Percentiles rank a stretch among this genome's conserved stretches.
Evolutionary conservation across 2,797 vertebrate species (phyloP).

Genomic region (Morus bassanus): DNA sequence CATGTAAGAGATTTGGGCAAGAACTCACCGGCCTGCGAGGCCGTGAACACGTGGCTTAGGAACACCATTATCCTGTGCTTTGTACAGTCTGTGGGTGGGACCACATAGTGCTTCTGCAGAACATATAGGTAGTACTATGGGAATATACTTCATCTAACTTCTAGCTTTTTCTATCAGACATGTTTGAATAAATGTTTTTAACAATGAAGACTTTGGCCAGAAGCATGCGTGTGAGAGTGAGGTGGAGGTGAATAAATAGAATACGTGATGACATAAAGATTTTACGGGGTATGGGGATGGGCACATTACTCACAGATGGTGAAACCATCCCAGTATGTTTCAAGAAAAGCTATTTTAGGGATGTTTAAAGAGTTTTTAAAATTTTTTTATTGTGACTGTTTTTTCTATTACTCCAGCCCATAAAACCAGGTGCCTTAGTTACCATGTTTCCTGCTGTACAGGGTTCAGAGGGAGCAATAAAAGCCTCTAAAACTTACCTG

Average conservation of each 20-base stretch:
- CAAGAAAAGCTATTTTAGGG: neutral
- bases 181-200: neutral
- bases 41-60: neutral
- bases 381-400: neutral
- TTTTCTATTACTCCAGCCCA: neutral
- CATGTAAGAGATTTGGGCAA: neutral
- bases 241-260: neutral
- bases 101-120: neutral
- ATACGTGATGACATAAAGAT: neutral
- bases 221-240: neutral
- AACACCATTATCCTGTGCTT: neutral
- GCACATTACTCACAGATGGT: neutral
- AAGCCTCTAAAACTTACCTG: neutral
- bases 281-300: neutral
- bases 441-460: neutral
- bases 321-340: neutral
- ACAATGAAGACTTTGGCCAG: neutral
- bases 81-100: neutral
- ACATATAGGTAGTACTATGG: neutral
- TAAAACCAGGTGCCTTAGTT: neutral
- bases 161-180: neutral
- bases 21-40: neutral
- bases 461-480: neutral
- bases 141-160: neutral
- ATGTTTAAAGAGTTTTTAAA: conserved; percentile 8